These are phyloP conservation scores for Micrasema longulum DNA, from an alignment of 1,140 invertebrate genomes.

Conservation along the genomic window DNA sequence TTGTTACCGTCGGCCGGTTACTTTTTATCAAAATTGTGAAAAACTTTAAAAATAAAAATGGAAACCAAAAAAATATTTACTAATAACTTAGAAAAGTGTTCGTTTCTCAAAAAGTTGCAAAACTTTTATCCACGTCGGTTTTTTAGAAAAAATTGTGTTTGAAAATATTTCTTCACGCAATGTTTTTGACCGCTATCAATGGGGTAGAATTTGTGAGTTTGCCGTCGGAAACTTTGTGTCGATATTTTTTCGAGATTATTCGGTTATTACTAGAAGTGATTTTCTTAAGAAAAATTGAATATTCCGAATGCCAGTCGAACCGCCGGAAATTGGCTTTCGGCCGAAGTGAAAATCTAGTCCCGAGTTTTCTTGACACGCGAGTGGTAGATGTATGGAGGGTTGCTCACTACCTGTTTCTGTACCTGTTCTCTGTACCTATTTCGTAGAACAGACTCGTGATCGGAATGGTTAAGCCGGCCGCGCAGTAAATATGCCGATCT, in stretches of 20 bases:
- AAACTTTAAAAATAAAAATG: no score
- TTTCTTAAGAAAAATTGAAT: background rate
- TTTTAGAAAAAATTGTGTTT: no score
- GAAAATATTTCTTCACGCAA: no score
- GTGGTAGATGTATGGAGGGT: constrained; percentile 4
- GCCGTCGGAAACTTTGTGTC: constrained; percentile 16
- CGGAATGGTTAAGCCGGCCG: constrained; percentile 35
- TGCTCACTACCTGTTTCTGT: no score
- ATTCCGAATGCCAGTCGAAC: background rate
- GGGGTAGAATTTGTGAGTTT: background rate
- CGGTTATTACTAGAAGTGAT: background rate
- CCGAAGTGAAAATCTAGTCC: constrained; percentile 33
- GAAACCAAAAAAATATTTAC: no score
- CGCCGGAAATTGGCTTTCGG: constrained; percentile 19
- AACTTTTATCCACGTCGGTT: no score
- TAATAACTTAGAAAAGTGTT: no score
- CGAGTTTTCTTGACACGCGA: constrained; percentile 25
- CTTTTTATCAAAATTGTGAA: constrained; percentile 25
- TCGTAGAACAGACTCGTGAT: constrained; percentile 29
- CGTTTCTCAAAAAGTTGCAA: no score
- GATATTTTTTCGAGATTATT: background rate
- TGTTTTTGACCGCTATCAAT: no score
- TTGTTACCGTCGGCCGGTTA: background rate
- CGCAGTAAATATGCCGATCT: constrained; percentile 40
- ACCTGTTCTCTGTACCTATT: background rate